Evolutionary conservation across 2,113 vertebrate genomes (phyloP).

Genomic region (Cisticola juncidis): DNA sequence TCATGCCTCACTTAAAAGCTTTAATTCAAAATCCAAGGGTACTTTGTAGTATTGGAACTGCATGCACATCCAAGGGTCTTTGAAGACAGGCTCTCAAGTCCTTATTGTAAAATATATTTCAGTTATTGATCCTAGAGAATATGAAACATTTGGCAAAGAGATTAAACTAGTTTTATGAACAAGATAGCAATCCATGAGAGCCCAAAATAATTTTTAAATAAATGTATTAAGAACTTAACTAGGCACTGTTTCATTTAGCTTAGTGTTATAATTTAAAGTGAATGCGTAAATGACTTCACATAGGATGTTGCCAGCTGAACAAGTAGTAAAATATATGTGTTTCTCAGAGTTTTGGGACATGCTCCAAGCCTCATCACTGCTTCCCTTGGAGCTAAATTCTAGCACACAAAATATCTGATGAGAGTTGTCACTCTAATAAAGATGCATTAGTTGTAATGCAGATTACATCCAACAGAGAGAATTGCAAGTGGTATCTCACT

Average conservation of each 20-base stretch:
- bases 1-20: not conserved
- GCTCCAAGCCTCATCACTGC: constrained; percentile 4
- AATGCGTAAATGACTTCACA: not conserved
- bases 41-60: not conserved
- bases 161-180: not conserved
- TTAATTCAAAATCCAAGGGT: not conserved
- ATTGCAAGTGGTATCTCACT: constrained; percentile 2
- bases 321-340: not conserved
- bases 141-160: not conserved
- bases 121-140: not conserved
- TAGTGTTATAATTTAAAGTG: not conserved
- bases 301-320: not conserved
- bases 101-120: not conserved
- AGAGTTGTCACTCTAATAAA: constrained; percentile 43
- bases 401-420: not conserved
- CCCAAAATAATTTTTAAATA: not conserved
- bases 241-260: not conserved
- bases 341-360: not conserved
- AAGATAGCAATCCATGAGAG: not conserved
- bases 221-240: not conserved
- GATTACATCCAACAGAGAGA: not conserved
- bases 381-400: constrained; percentile 20
- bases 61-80: not conserved
- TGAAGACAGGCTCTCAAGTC: not conserved
- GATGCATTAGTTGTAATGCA: not conserved